These are phyloP conservation scores for Glyphotaelius pellucidus DNA, from an alignment of 2,888 invertebrate genomes.

Conservation along the genomic window DNA sequence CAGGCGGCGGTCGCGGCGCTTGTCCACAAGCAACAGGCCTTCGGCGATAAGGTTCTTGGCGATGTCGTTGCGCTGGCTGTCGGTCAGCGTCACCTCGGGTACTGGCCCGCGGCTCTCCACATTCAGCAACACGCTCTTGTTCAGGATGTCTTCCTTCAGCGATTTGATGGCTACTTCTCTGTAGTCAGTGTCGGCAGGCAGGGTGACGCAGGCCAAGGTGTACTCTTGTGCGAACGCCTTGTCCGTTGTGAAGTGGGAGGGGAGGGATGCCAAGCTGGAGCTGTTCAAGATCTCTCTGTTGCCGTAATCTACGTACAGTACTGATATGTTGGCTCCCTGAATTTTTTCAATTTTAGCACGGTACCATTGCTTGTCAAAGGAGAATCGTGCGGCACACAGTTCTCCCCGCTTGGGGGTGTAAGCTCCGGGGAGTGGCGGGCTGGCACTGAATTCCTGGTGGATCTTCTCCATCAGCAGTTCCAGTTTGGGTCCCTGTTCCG, in stretches of 20 bases:
- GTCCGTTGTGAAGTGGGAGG: slow-evolving; percentile 85
- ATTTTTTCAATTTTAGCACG: slow-evolving; percentile 94
- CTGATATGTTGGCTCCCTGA: slow-evolving; percentile 84
- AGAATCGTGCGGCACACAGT: slow-evolving; percentile 92
- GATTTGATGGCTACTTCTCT: slow-evolving; percentile 84
- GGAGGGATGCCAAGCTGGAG: slow-evolving; percentile 88
- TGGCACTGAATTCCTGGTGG: slow-evolving; percentile 89
- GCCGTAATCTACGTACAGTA: slow-evolving; percentile 97
- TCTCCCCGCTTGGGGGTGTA: slow-evolving; percentile 92
- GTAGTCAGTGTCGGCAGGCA: slow-evolving; percentile 93
- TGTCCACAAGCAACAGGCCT: slow-evolving; percentile 89
- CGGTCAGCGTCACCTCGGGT: slow-evolving; percentile 77
- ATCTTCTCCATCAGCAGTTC: slow-evolving; percentile 92
- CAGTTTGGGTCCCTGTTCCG: slow-evolving; percentile 90
- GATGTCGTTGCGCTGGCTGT: slow-evolving; percentile 76
- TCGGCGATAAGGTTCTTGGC: slow-evolving; percentile 87
- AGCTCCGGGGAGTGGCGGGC: slow-evolving; percentile 91
- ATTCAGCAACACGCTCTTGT: slow-evolving; percentile 89
- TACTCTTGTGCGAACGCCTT: slow-evolving; percentile 93
- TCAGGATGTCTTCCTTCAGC: slow-evolving; percentile 81
- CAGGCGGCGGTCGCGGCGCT: slow-evolving; percentile 88
- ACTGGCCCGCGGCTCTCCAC: slow-evolving; percentile 86
- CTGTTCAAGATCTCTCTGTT: slow-evolving; percentile 86
- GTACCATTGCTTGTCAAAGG: slow-evolving; percentile 96
- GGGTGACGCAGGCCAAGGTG: slow-evolving; percentile 87